Conservation (phyloP, 2,113 vertebrate genomes). For the Lepidothrix coronata region DNA sequence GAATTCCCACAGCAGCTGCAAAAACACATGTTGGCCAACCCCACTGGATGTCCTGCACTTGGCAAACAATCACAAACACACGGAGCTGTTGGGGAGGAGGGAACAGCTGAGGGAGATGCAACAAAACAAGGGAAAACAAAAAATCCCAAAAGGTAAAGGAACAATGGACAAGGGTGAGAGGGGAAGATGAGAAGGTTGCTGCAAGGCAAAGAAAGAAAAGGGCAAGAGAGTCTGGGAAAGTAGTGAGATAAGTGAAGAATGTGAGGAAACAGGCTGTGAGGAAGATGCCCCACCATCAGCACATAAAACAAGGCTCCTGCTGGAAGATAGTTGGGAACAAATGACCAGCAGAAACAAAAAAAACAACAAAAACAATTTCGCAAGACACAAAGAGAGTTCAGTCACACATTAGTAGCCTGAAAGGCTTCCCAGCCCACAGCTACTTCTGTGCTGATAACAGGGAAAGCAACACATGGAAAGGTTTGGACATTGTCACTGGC, state of each 20-base stretch:
- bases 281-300: not conserved
- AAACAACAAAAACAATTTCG: not conserved
- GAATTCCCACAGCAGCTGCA: slow-evolving; percentile 16
- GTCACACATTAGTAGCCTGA: not conserved
- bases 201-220: not conserved
- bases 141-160: not conserved
- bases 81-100: not conserved
- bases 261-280: not conserved
- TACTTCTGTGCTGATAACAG: not conserved
- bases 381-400: not conserved
- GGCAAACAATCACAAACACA: not conserved
- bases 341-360: not conserved
- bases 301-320: not conserved
- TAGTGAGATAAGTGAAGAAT: not conserved
- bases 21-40: not conserved
- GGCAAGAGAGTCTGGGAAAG: not conserved
- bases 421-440: not conserved
- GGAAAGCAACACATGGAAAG: not conserved
- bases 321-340: not conserved
- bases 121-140: not conserved
- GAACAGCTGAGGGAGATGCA: not conserved
- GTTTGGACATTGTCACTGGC: not conserved
- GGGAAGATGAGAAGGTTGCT: not conserved
- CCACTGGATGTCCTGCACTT: not conserved
- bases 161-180: not conserved